Base-by-base conservation (phyloP, 2,113 vertebrate species). In the Colius striatus region DNA sequence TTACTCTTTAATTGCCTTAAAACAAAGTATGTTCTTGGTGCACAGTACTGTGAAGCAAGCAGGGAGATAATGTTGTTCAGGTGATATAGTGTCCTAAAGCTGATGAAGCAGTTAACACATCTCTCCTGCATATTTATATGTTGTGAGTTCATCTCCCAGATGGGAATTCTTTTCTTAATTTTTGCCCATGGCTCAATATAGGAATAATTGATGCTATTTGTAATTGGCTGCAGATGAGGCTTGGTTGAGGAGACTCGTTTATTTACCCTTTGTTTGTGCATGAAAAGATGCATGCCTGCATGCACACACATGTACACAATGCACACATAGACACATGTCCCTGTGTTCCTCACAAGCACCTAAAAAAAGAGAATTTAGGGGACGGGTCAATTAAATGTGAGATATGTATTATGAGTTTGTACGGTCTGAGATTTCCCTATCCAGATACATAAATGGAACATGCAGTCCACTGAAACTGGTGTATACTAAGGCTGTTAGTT, bases 201-300 rank as follows among this genome's bases (percentile, higher is more conserved):
- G 81, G 78, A 77, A 19, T 74, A 84, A 93, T 74, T 81, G 87
- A 61, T 93, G 87, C 91, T 94, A 84, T 84, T 90, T 90, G 36
- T 80, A 94, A 87, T 93, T 94, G 94, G 92, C 86, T 95, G 93
- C 76, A 77, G 78, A 78, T 29, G 66, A 81, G 50, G 90, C 43
- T 94, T 84, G 70, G 8, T 84, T 87, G 71, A 96, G 87, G 93
- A 97, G 84, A 88, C 90, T 92, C 70, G 2, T 93, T 95, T 93
- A 38, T 65, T 48, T 89, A 78, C 54, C 92, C 82, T 87, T 86
- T 82, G 61, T 92, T 62, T 85, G 87, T 96, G 95, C 94, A 96
- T 95, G 95, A 89, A 87, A 91, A 43, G 41, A 76, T 95, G 96
- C 96, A 96, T 97, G 96, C 41, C 32, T 94, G 94, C 93, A 91